A percentile compares a stretch with the other conserved stretches of the same genome.
phyloP scores from a whole-genome alignment of 2,113 vertebrate species.

The Laterallus jamaicensis region DNA sequence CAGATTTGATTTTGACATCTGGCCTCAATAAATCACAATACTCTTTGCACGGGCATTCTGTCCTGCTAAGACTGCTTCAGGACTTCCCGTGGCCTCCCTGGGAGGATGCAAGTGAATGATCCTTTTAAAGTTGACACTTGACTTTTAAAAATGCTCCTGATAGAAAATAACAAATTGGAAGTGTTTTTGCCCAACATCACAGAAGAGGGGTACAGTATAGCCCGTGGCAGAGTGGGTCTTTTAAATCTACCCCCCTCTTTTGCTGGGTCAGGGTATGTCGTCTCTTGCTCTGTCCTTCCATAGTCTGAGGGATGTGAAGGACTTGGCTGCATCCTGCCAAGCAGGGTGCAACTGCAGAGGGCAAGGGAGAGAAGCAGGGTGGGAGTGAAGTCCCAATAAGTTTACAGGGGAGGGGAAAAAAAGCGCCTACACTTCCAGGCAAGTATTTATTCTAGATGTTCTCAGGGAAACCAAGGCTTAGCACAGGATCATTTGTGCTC shows the following conservation, averaged over 20 bases:
- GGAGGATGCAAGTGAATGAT: neutral
- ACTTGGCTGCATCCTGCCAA: neutral
- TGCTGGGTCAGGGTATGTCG: neutral
- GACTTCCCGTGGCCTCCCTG: neutral
- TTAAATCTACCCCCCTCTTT: neutral
- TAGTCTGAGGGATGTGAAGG: neutral
- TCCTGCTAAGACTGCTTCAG: neutral
- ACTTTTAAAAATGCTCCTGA: neutral
- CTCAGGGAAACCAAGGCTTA: neutral
- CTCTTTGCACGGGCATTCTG: neutral
- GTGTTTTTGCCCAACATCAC: fast-evolving
- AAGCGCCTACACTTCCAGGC: neutral
- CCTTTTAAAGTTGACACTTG: neutral
- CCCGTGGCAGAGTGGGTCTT: neutral
- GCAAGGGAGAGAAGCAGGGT: neutral
- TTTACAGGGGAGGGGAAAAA: neutral
- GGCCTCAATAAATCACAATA: neutral
- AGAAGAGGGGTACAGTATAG: neutral
- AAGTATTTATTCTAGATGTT: neutral
- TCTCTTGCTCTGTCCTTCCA: neutral
- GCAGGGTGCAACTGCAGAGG: neutral
- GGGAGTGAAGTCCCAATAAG: neutral
- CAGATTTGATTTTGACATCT: neutral
- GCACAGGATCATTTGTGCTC: neutral
- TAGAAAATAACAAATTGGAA: neutral